These are phyloP conservation scores for Axea sp. DNA, from an alignment of 2,888 invertebrate genomes.

Conservation along the genomic window DNA sequence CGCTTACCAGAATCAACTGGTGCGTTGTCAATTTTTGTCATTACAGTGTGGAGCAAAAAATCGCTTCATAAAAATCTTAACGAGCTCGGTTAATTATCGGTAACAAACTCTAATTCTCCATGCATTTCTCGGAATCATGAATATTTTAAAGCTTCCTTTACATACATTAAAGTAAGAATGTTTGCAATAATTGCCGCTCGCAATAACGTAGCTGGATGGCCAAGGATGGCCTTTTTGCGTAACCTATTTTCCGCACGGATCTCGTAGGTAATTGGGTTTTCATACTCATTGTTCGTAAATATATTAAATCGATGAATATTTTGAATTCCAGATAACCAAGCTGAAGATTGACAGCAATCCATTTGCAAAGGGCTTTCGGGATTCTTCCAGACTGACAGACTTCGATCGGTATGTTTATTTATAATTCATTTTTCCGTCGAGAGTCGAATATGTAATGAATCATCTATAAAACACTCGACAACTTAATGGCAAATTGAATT, in stretches of 20 bases:
- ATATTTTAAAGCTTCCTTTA: slow-evolving; percentile 49
- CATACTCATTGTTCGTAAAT: slow-evolving; percentile 33
- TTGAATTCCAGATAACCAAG: slow-evolving; percentile 86
- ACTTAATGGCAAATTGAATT: slow-evolving; percentile 44
- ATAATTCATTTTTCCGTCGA: slow-evolving; percentile 44
- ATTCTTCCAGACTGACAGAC: slow-evolving; percentile 88
- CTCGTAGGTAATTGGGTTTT: slow-evolving; percentile 22
- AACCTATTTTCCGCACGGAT: slow-evolving; percentile 13
- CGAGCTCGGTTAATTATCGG: slow-evolving; percentile 52
- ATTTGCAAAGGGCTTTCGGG: slow-evolving; percentile 91
- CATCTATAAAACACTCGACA: slow-evolving; percentile 43
- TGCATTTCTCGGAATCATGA: slow-evolving; percentile 54
- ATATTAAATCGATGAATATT: slow-evolving; percentile 53
- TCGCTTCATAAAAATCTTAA: slow-evolving; percentile 40
- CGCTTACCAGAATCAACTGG: slow-evolving; percentile 93
- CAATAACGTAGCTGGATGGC: slow-evolving; percentile 27
- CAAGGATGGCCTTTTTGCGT: slow-evolving; percentile 30
- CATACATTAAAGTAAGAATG: slow-evolving; percentile 51
- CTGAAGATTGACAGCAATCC: slow-evolving; percentile 92
- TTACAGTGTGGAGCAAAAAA: slow-evolving; percentile 30
- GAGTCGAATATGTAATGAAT: slow-evolving; percentile 29
- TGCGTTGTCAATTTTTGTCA: slow-evolving; percentile 80
- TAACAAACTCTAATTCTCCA: slow-evolving; percentile 44
- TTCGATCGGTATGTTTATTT: slow-evolving; percentile 84
- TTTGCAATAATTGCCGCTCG: slow-evolving; percentile 40